phyloP scores from a whole-genome alignment of 2,797 vertebrate species.

The Oreonectes daqikongensis region DNA sequence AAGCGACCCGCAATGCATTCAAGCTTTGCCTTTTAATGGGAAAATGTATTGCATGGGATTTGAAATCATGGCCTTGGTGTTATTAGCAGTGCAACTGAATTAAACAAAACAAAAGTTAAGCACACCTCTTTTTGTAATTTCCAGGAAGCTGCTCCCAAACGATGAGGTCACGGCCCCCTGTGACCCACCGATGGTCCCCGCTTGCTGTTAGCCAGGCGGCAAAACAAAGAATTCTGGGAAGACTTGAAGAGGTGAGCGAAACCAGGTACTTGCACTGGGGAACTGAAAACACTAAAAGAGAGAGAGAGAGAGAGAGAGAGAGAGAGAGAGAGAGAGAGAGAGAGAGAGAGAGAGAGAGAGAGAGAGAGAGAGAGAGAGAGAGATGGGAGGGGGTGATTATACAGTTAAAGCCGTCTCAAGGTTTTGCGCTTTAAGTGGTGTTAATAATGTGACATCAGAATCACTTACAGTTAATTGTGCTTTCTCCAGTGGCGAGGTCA shows the following conservation, averaged over 20 bases:
- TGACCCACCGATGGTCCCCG: conserved; percentile 82
- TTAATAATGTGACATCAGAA: conserved; percentile 13
- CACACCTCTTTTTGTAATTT: conserved; percentile 75
- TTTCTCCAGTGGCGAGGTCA: conserved; percentile 79
- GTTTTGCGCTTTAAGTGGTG: conserved; percentile 1
- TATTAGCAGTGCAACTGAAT: neutral
- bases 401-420: neutral
- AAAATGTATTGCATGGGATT: neutral
- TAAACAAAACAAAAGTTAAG: neutral
- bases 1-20: neutral
- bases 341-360: too few relatives aligned
- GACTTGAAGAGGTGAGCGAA: conserved; percentile 72
- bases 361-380: conserved; percentile 18
- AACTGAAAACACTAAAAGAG: conserved; percentile 74
- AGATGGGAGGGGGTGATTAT: conserved; percentile 12
- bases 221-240: conserved; percentile 78
- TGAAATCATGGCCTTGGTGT: neutral
- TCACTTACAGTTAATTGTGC: conserved; percentile 77
- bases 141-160: conserved; percentile 81
- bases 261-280: conserved; percentile 76
- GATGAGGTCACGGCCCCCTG: conserved; percentile 73
- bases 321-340: conserved; percentile 21
- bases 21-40: neutral
- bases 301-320: conserved; percentile 1
- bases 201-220: conserved; percentile 78